phyloP scores from a whole-genome alignment of 1,140 invertebrate species.

The Onthophagus taurus region DNA sequence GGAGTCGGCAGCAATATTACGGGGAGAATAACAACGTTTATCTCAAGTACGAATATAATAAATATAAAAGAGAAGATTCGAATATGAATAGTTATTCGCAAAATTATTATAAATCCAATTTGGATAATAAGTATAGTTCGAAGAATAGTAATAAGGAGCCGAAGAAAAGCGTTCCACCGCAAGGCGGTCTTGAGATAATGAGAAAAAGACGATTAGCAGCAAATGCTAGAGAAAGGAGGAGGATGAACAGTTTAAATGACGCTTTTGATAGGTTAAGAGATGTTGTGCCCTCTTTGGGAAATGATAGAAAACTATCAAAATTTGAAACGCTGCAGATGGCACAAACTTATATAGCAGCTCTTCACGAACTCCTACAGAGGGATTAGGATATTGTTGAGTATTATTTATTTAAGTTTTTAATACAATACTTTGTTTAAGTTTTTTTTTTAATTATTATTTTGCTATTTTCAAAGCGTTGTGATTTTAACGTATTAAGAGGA shows the following conservation, averaged over 20 bases:
- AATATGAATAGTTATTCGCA: constrained; percentile 19
- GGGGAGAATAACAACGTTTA: constrained; percentile 35
- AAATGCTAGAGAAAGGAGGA: constrained; percentile 59
- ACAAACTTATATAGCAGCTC: constrained; percentile 65
- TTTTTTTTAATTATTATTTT: too few relatives aligned
- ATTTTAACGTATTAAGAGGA: too few relatives aligned
- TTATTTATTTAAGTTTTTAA: background rate
- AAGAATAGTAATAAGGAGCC: constrained; percentile 14
- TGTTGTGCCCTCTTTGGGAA: constrained; percentile 63
- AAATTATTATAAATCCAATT: constrained; percentile 26
- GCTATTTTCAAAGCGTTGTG: too few relatives aligned
- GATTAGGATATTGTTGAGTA: constrained; percentile 18
- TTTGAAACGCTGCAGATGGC: constrained; percentile 79
- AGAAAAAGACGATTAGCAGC: constrained; percentile 57
- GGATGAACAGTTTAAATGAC: constrained; percentile 70
- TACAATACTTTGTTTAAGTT: too few relatives aligned
- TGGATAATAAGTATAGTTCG: constrained; percentile 20
- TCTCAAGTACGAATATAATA: constrained; percentile 26
- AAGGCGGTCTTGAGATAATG: constrained; percentile 37
- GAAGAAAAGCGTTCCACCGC: background rate
- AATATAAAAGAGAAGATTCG: constrained; percentile 16
- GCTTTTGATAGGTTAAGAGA: constrained; percentile 66
- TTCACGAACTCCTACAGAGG: constrained; percentile 48
- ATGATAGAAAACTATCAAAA: constrained; percentile 67
- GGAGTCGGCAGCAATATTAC: constrained; percentile 26